Conservation (phyloP, 2,797 vertebrate genomes). For the Cossypha polioptera region DNA sequence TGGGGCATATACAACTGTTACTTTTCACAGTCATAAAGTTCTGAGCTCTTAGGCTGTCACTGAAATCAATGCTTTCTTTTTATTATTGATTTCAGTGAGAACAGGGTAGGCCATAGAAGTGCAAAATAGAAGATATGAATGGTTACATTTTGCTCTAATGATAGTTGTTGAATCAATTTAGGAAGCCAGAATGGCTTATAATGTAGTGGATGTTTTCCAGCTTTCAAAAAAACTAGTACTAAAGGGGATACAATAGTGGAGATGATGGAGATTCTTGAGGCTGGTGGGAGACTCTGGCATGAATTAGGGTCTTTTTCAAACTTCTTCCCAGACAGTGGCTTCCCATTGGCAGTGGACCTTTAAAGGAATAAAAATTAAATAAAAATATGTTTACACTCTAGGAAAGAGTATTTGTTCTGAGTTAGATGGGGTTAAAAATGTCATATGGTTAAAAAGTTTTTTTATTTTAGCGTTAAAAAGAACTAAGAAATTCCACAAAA, state of each 20-base stretch:
- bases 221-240: neutral
- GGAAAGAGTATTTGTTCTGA: neutral
- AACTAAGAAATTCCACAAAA: neutral
- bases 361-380: conserved; percentile 12
- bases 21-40: conserved; percentile 35
- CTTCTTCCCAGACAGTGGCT: conserved; percentile 8
- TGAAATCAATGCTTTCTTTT: conserved; percentile 31
- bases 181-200: conserved; percentile 17
- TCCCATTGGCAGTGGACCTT: neutral
- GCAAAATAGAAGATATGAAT: neutral
- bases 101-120: neutral
- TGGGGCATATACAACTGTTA: neutral
- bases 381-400: neutral
- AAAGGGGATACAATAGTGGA: conserved; percentile 10
- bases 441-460: neutral
- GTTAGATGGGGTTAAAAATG: neutral
- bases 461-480: neutral
- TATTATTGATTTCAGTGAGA: conserved; percentile 41
- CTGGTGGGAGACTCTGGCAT: conserved; percentile 29
- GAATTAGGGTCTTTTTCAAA: conserved; percentile 48
- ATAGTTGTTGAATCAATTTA: conserved; percentile 21
- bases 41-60: conserved; percentile 24
- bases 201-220: conserved; percentile 20
- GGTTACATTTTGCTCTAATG: conserved; percentile 25
- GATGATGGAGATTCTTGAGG: neutral